Conservation (phyloP, 2,888 invertebrate genomes). For the Drosophila eohydei region DNA sequence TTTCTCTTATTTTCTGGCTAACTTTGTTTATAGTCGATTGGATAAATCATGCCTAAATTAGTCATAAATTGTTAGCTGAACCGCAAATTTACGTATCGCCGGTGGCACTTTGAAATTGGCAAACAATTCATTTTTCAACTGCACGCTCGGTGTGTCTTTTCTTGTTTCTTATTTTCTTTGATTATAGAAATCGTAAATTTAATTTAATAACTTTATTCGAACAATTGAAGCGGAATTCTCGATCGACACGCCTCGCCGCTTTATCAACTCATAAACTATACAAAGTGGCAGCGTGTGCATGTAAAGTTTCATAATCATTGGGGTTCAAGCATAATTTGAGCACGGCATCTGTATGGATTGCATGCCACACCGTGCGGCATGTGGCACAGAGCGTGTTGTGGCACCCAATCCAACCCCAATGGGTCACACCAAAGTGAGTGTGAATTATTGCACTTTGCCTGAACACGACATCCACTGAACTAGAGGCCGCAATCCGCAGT, state of each 20-base stretch:
- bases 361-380: slow-evolving; percentile 51
- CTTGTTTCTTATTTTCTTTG: slow-evolving; percentile 8
- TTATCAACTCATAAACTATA: slow-evolving; percentile 69
- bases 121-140: slow-evolving; percentile 64
- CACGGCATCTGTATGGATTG: slow-evolving; percentile 24
- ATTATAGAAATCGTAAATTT: slow-evolving; percentile 65
- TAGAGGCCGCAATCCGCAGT: not conserved
- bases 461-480: slow-evolving; percentile 66
- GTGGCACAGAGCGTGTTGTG: slow-evolving; percentile 59
- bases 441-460: slow-evolving; percentile 79
- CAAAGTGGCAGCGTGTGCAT: slow-evolving; percentile 67
- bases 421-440: slow-evolving; percentile 69
- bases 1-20: not conserved
- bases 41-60: slow-evolving; percentile 77
- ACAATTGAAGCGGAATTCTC: slow-evolving; percentile 40
- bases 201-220: slow-evolving; percentile 72
- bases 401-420: slow-evolving; percentile 68
- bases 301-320: slow-evolving; percentile 72
- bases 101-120: slow-evolving; percentile 61
- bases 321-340: slow-evolving; percentile 46
- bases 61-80: slow-evolving; percentile 63
- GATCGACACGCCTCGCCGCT: slow-evolving; percentile 35
- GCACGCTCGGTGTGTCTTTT: slow-evolving; percentile 27
- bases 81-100: slow-evolving; percentile 52
- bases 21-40: slow-evolving; percentile 62